These are phyloP conservation scores for Nymphalis polychloros DNA, from an alignment of 2,888 invertebrate species.

Conservation along the genomic window DNA sequence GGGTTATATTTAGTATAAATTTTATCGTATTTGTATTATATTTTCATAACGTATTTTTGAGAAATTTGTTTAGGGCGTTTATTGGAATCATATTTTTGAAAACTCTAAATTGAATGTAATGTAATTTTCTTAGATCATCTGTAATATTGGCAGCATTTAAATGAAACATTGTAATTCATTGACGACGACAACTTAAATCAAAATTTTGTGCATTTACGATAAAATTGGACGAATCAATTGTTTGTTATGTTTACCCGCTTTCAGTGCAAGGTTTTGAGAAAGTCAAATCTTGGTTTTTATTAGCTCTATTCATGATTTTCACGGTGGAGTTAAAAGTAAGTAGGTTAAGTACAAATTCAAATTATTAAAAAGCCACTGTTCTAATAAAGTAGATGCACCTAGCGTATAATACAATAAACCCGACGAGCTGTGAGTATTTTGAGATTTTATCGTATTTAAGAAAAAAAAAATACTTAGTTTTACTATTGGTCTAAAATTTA, in stretches of 20 bases:
- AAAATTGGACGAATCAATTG: constrained; percentile 31
- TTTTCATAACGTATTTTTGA: constrained; percentile 82
- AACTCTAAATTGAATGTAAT: constrained; percentile 74
- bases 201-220: constrained; percentile 41
- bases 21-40: constrained; percentile 82
- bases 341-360: constrained; percentile 82
- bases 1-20: constrained; percentile 82
- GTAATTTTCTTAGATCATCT: constrained; percentile 70
- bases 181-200: constrained; percentile 37
- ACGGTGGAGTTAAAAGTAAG: constrained; percentile 64
- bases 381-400: constrained; percentile 81
- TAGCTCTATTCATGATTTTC: constrained; percentile 57
- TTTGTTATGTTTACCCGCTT: constrained; percentile 36
- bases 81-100: constrained; percentile 81
- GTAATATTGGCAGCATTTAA: constrained; percentile 60
- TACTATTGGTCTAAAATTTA: constrained; percentile 64
- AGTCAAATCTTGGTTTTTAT: constrained; percentile 36
- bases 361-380: constrained; percentile 80
- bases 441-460: constrained; percentile 82
- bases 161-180: constrained; percentile 43
- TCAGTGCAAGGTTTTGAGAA: constrained; percentile 38
- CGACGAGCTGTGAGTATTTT: constrained; percentile 82
- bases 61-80: constrained; percentile 79
- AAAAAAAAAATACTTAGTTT: constrained; percentile 65
- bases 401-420: constrained; percentile 80